Evolutionary conservation across 2,888 invertebrate species (phyloP).

Genomic region (Azorinus chamasolen): DNA sequence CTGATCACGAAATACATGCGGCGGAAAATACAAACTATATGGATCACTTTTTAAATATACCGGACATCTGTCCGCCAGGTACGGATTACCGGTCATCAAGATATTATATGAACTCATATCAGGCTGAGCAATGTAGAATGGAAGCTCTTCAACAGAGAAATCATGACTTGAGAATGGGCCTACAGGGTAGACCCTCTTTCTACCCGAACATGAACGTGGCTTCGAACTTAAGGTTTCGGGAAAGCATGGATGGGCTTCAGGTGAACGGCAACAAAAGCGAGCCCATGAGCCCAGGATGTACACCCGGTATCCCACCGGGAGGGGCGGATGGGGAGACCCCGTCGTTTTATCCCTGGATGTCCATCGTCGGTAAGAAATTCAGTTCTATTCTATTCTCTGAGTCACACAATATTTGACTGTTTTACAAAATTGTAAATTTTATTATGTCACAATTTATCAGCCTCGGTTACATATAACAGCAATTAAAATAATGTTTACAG

Average conservation of each 20-base stretch:
- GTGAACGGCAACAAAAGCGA: slow-evolving; percentile 73
- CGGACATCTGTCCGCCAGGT: slow-evolving; percentile 81
- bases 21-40: slow-evolving; percentile 79
- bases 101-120: slow-evolving; percentile 80
- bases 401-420: too few species aligned
- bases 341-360: slow-evolving; percentile 84
- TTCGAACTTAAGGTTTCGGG: slow-evolving; percentile 78
- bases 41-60: slow-evolving; percentile 84
- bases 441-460: too few species aligned
- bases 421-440: too few species aligned
- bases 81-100: slow-evolving; percentile 78
- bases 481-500: too few species aligned
- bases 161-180: slow-evolving; percentile 81
- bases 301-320: slow-evolving; percentile 68
- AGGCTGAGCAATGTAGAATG: slow-evolving; percentile 82
- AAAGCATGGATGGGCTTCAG: slow-evolving; percentile 72
- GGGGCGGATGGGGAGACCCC: slow-evolving; percentile 74
- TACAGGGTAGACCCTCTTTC: slow-evolving; percentile 78
- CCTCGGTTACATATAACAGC: too few species aligned
- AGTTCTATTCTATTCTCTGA: too few species aligned
- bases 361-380: slow-evolving; percentile 79
- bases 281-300: slow-evolving; percentile 77
- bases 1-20: slow-evolving; percentile 73
- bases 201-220: slow-evolving; percentile 82
- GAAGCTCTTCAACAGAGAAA: slow-evolving; percentile 81